Evolutionary conservation across 2,797 vertebrate species (phyloP), one percentile per base, ranked within the genome.

Genomic region (Sebastiscus tertius): DNA sequence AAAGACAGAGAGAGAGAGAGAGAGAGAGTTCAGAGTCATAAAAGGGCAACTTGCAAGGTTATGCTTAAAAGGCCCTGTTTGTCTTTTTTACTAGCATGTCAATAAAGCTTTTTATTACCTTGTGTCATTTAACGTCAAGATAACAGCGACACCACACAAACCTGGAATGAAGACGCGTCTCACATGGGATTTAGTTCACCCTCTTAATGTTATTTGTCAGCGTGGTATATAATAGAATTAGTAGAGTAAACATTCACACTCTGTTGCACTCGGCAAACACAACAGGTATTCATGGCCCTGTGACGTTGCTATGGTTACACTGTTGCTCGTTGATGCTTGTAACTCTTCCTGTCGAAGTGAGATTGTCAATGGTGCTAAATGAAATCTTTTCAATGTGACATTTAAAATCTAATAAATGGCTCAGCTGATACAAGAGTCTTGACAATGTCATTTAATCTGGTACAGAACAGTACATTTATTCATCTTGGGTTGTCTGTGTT

Each of bases 241-340:
- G 26, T 39, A 83, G 81, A 78, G 74, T 77, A 72, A 84, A 88
- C 68, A 76, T 34, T 64, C 59, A 71, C 60, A 66, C 61, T 78
- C 59, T 59, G 80, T 64, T 46, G 75, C 55, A 59, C 64, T 63
- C 61, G 78, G 75, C 61, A 82, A 86, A 83, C 54, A 80, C 39
- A 72, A 16, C 33, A 31, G 31, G 26, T 64, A 72, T 36, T 36
- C 29, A 27, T 9, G 1, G 34, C 36, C 18, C 24, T 24, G 39
- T 36, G 72, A 13, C 2, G 56, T 78, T 80, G 55, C 62, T 29
- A 22, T 49, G 83, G 84, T 63, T 87, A 88, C 79, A 12, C 14
- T 66, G 29, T 52, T 69, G 63, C 52, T 59, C 55, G 0, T 27
- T 66, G 62, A 85, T 75, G 70, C 26, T 20, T 39, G 7, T 55